Base-by-base conservation (phyloP, 1,140 invertebrate species). In the Trichonephila clavata region DNA sequence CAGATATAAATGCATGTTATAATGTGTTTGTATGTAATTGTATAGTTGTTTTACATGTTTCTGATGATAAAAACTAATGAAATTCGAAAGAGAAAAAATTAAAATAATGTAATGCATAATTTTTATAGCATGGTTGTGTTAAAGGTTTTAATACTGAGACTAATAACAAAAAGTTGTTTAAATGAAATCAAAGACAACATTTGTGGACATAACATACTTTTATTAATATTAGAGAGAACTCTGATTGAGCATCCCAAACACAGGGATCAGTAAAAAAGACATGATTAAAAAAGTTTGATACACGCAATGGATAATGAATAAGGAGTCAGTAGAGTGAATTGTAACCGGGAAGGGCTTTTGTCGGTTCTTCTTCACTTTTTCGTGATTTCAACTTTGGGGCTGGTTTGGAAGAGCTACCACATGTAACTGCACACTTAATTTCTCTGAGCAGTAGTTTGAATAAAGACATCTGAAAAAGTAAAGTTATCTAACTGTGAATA, bases 371-470 rank as follows among this genome's bases (percentile, higher is more conserved):
- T 16, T 59, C 71, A 21, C 18, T n/a, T 60, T 90, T 77, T 21
- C 32, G 32, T 14, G 59, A 59, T 90, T 90, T 90, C 57, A 92
- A 39, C 57, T 92, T 92, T 13, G 90, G 90, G 14, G 90, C 81
- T 24, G 90, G 71, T 92, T 92, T 92, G 0, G 80, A 83, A 50
- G 90, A 92, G 63, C 81, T 86, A 18, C 90, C 90, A 43, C 90
- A 92, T 5, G 90, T 84, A 16, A 92, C 60, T 0, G 90, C 90
- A 68, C 65, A 86, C n/a, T 92, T 92, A 20, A 92, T 63, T 86
- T 92, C 90, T 68, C 68, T 84, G 24, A 92, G 63, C 16, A 92
- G 16, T 24, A 92, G 13, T 18, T 92, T 84, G 50, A 92, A 92
- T 24, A 84, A 63, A 20, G 80, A 92, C 32, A 81, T 39, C 90